Base-by-base conservation (phyloP, 2,113 vertebrate species). In the Abramis brama region DNA sequence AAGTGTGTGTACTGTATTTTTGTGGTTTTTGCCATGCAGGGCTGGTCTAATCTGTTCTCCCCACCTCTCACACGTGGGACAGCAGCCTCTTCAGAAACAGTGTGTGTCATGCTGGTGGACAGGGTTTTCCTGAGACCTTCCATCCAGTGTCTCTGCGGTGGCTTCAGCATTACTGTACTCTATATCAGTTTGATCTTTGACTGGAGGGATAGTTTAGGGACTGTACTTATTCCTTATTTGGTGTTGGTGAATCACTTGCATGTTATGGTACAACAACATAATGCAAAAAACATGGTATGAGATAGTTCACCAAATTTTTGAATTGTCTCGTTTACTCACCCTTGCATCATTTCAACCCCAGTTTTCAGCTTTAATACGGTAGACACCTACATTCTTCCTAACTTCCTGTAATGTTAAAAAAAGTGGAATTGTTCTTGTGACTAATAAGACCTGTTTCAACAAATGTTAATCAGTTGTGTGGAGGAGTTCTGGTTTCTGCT, bases 31-130 rank as follows among this genome's bases (percentile, higher is more conserved):
- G 9, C 27, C 76, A 30, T 30, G 2, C 2, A 39, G 17, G 19
- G 2, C 10, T 80, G 59, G 15, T 36, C 68, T 86, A 68, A 62
- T 82, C 79, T 52, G 25, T 83, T 88, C 79, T 85, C 88, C 74
- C 89, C 62, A 87, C 84, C 83, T 33, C 85, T 78, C 83, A 89
- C 87, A 87, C 87, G 90, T 89, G 74, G 86, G 23, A 73, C 68
- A 83, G 11, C 79, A 86, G 83, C 83, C 68, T 84, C 86, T 64
- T 87, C 87, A 76, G 23, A 82, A 39, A 45, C 36, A 71, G 25
- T 36, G 74, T 62, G 73, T 70, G 85, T 83, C 77, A 79, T 2
- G 2, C 82, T 70, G 82, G 57, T 27, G 84, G 30, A 68, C 57
- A 50, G 33, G 79, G 76, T 85, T 88, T 88, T 82, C 77, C 25